These are phyloP conservation scores for Prionace glauca DNA, from an alignment of 2,797 vertebrate species.

Conservation along the genomic window DNA sequence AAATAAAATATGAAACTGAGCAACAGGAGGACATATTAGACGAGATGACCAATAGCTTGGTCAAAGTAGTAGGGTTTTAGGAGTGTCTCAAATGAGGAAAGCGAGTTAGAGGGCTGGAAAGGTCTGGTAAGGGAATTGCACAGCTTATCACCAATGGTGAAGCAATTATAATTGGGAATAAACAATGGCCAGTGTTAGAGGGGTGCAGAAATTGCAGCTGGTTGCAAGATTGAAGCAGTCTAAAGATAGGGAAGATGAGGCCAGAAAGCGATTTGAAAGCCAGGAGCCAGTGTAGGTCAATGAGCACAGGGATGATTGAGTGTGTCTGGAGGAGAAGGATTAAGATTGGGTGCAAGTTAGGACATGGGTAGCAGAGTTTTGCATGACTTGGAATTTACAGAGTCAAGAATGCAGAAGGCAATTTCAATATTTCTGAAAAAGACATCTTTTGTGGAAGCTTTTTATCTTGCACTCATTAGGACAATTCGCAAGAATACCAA, in stretches of 20 bases:
- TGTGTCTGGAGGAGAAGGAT: neutral
- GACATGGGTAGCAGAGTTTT: too few species aligned
- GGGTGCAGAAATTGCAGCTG: too few species aligned
- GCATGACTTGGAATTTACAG: neutral
- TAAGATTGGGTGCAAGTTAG: neutral
- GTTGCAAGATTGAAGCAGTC: too few species aligned
- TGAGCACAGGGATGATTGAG: neutral
- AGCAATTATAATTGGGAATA: neutral
- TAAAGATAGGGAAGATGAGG: too few species aligned
- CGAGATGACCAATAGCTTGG: neutral
- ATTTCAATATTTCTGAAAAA: too few species aligned
- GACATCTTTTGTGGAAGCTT: too few species aligned
- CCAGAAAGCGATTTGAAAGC: neutral
- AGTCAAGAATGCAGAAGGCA: neutral
- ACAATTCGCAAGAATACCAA: too few species aligned
- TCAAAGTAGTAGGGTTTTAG: neutral
- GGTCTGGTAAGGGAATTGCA: neutral
- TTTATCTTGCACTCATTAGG: too few species aligned
- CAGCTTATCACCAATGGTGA: neutral
- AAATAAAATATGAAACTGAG: neutral
- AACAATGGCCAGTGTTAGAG: too few species aligned
- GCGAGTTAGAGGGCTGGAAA: neutral
- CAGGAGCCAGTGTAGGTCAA: neutral
- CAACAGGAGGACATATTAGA: neutral
- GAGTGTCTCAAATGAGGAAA: neutral